Percentiles rank a stretch among this genome's conserved stretches.
These are phyloP conservation scores for Thysanoteuthis rhombus DNA, from an alignment of 2,888 invertebrate genomes.

Conservation along the genomic window DNA sequence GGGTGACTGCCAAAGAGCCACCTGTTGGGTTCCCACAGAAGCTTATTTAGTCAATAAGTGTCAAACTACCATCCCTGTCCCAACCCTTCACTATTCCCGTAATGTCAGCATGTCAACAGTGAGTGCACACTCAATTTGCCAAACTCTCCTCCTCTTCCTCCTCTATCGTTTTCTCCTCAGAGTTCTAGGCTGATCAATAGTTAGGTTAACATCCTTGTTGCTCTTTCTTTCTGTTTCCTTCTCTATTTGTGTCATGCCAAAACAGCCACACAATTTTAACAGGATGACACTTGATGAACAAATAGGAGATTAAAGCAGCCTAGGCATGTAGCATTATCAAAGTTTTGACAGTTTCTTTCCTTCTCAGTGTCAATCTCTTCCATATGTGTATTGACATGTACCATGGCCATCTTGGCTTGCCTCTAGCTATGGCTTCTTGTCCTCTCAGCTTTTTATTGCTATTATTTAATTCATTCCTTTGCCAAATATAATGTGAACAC, in stretches of 20 bases:
- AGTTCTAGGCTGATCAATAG: not conserved
- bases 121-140: not conserved
- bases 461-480: not conserved
- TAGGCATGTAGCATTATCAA: not conserved
- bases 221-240: not conserved
- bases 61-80: not conserved
- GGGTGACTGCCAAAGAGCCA: not conserved
- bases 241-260: not conserved
- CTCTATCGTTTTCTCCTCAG: not conserved
- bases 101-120: not conserved
- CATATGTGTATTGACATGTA: constrained; percentile 1
- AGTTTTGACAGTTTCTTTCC: not conserved
- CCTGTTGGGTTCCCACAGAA: not conserved
- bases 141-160: not conserved
- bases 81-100: not conserved
- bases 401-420: not conserved
- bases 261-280: not conserved
- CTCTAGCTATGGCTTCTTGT: not conserved
- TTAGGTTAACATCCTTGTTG: not conserved
- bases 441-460: not conserved
- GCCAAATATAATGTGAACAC: not conserved
- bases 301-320: not conserved
- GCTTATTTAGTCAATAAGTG: not conserved
- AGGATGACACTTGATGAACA: too few relatives aligned
- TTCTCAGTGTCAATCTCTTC: constrained; percentile 15